phyloP scores from a whole-genome alignment of 2,888 invertebrate species.

The Metopia argyrocephala region DNA sequence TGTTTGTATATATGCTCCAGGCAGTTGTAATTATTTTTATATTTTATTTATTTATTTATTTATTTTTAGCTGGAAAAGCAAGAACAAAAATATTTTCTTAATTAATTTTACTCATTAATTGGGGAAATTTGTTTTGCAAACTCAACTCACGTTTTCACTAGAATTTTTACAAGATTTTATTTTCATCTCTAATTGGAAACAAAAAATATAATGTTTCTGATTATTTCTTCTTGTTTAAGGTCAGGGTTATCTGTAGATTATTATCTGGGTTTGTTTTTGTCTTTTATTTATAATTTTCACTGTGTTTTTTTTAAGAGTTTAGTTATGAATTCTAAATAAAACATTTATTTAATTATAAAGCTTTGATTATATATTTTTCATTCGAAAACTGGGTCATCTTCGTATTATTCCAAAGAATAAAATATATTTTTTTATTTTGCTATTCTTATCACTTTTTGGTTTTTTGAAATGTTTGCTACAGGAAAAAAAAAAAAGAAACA shows the following conservation, averaged over 20 bases:
- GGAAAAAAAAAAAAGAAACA: no score
- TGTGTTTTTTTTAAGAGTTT: not conserved
- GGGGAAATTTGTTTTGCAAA: constrained; percentile 30
- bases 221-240: constrained; percentile 26
- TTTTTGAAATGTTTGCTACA: no score
- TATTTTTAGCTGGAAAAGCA: constrained; percentile 47
- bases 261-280: not conserved
- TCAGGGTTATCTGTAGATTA: constrained; percentile 58
- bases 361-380: not conserved
- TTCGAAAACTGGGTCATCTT: no score
- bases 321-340: constrained; percentile 10
- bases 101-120: constrained; percentile 23
- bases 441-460: no score
- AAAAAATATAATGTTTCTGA: constrained; percentile 7
- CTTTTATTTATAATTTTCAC: not conserved
- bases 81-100: constrained; percentile 2
- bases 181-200: not conserved
- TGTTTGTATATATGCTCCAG: constrained; percentile 10
- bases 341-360: not conserved
- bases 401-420: no score
- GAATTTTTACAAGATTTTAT: not conserved
- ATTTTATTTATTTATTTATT: not conserved
- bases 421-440: no score
- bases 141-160: constrained; percentile 56
- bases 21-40: constrained; percentile 21